Percentiles rank a stretch among this genome's conserved stretches.
phyloP scores from a whole-genome alignment of 2,797 vertebrate species.

The Triplophysa yarkandensis region DNA sequence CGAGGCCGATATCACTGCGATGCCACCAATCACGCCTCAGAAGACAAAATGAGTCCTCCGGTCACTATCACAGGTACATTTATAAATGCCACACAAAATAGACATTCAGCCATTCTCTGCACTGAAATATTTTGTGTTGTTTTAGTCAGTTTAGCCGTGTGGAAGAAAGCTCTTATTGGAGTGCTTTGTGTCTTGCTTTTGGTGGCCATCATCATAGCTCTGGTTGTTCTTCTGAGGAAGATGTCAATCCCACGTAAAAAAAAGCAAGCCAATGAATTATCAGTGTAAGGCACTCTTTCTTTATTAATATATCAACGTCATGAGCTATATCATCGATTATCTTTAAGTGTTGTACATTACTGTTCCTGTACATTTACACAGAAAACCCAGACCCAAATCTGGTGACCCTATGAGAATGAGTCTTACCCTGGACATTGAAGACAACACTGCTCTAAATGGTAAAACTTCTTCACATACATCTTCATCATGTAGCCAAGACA shows the following conservation, averaged over 20 bases:
- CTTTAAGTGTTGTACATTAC: neutral
- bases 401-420: slow-evolving; percentile 67
- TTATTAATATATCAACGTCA: neutral
- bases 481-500: neutral
- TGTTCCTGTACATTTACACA: slow-evolving; percentile 51
- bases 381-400: slow-evolving; percentile 70
- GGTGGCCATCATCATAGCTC: slow-evolving; percentile 61
- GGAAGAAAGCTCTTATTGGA: slow-evolving; percentile 73
- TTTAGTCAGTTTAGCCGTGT: slow-evolving; percentile 71
- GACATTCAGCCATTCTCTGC: neutral
- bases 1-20: slow-evolving; percentile 70
- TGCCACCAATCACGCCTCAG: slow-evolving; percentile 62
- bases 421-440: slow-evolving; percentile 70
- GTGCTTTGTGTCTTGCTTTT: slow-evolving; percentile 65
- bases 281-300: slow-evolving; percentile 70
- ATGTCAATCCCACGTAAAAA: slow-evolving; percentile 54
- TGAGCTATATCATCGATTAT: neutral
- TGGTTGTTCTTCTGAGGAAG: slow-evolving; percentile 63
- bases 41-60: slow-evolving; percentile 37
- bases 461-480: slow-evolving; percentile 5
- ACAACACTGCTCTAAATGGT: slow-evolving; percentile 70
- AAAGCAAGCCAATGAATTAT: slow-evolving; percentile 60
- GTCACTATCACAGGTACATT: slow-evolving; percentile 65
- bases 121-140: slow-evolving; percentile 1
- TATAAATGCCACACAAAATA: neutral